phyloP scores from a whole-genome alignment of 2,797 vertebrate species.

The Myotis vivesi region DNA sequence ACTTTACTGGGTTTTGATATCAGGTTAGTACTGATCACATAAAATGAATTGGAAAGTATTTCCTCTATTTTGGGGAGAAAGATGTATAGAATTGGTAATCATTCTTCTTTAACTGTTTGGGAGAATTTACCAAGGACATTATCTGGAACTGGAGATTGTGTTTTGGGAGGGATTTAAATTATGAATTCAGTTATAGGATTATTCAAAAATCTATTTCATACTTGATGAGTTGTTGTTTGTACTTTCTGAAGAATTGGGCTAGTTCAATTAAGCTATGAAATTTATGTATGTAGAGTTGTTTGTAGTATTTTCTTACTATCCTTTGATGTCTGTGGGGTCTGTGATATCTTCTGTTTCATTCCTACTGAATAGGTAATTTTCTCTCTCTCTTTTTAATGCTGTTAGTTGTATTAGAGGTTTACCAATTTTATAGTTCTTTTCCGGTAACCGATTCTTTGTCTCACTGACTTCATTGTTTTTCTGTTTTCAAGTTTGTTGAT shows the following conservation, averaged over 20 bases:
- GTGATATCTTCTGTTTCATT: neutral
- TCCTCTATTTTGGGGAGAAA: neutral
- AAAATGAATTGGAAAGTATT: neutral
- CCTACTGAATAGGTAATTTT: neutral
- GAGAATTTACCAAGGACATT: neutral
- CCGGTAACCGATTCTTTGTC: neutral
- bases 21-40: neutral
- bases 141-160: neutral
- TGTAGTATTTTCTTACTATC: neutral
- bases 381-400: neutral
- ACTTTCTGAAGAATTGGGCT: neutral
- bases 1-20: neutral
- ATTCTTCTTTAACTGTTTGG: conserved; percentile 15
- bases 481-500: neutral
- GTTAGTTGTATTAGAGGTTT: neutral
- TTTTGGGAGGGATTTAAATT: neutral
- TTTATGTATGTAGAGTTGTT: neutral
- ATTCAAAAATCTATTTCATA: neutral
- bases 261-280: neutral
- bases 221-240: neutral
- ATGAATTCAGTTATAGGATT: neutral
- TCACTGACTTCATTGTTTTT: neutral
- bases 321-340: neutral
- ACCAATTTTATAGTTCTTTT: conserved; percentile 20
- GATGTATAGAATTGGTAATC: neutral